Conservation (phyloP, 2,797 vertebrate genomes). For the Alauda arvensis region DNA sequence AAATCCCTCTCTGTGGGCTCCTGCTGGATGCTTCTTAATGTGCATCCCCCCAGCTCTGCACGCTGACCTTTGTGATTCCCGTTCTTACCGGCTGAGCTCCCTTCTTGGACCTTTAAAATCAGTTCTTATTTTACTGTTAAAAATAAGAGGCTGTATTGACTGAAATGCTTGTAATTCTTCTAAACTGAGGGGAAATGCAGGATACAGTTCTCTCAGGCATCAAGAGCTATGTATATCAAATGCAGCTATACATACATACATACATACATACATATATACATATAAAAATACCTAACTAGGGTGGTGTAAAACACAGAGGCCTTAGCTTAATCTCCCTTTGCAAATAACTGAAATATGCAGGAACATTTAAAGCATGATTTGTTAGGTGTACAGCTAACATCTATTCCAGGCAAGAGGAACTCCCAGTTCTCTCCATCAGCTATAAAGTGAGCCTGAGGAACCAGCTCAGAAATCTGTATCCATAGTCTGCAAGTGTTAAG, state of each 20-base stretch:
- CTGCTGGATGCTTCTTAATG: background rate
- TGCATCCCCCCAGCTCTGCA: accelerated
- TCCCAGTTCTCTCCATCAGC: background rate
- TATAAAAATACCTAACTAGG: background rate
- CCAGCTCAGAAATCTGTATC: background rate
- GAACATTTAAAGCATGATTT: background rate
- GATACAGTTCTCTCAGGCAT: background rate
- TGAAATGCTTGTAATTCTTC: background rate
- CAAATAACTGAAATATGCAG: background rate
- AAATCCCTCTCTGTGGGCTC: background rate
- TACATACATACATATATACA: no score
- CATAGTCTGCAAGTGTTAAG: background rate
- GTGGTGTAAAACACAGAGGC: background rate
- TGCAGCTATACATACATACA: background rate
- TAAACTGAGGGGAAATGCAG: background rate
- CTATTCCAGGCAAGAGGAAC: background rate
- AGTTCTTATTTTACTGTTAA: background rate
- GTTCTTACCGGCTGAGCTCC: background rate
- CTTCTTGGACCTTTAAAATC: background rate
- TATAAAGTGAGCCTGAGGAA: background rate
- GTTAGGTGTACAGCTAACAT: background rate
- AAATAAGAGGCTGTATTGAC: background rate
- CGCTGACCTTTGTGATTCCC: background rate
- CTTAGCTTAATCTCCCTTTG: background rate
- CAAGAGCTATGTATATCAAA: background rate